Base-by-base conservation (phyloP, 2,888 invertebrate genomes). In the Seira sanloemensis region DNA sequence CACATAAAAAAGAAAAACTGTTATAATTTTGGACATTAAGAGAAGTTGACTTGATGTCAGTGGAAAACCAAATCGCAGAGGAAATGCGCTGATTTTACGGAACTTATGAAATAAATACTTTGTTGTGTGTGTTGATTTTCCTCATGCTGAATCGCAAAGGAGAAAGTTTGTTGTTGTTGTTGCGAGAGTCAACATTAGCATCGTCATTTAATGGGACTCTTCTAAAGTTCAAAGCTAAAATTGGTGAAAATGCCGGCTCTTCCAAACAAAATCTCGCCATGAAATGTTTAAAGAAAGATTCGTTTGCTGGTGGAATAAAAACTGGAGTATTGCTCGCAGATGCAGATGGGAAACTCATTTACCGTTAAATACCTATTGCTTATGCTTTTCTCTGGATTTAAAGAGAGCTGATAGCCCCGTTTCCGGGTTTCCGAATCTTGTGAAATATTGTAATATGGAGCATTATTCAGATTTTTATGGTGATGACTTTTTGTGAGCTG, bases 1-100 rank as follows among this genome's bases (percentile, higher is more conserved):
- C 37, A 37, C 37, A 37, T 4, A 26, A 37, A 78, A 46, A 19
- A 66, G 21, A 66, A 24, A 66, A 66, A 37, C 37, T 37, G 37
- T 37, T 37, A 37, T 37, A 37, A 37, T 37, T 37, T 37, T 7
- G 12, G 37, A 37, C 37, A 37, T 37, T 37, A 37, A 37, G 37
- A 37, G 37, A 37, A n/a, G 37, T 12, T 37, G 37, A 37, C 37
- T 37, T 37, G 4, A 12, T 37, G 37, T 37, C 37, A 37, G 37
- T 37, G 37, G 37, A 37, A 12, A 37, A 37, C 37, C 37, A 37
- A 37, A 37, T 37, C 37, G 12, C 5, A 37, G 37, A 12, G 37
- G 12, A 37, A 37, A 37, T 37, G 37, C 37, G 37, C 5, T 37
- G 37, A 37, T 37, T 37, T 37, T 37, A 37, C n/a, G n/a, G n/a